Conservation (phyloP, 1,140 invertebrate species). For the Oncopeltus fasciatus region DNA sequence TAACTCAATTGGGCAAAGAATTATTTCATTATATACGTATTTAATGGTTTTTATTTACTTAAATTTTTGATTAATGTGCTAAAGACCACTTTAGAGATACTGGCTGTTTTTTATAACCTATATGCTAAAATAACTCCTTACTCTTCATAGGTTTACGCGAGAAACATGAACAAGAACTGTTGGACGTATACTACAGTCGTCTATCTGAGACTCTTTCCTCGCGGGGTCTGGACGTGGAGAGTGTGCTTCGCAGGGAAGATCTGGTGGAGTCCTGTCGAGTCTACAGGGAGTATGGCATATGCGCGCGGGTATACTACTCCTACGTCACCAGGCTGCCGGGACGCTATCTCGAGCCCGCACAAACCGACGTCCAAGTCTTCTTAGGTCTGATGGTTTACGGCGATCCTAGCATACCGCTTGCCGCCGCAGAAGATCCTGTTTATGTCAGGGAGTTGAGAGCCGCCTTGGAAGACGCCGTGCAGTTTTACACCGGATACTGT, state of each 20-base stretch:
- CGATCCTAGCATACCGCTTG: background rate
- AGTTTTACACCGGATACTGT: background rate
- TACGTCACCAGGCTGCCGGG: slow-evolving; percentile 6
- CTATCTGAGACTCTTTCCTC: background rate
- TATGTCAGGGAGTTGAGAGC: background rate
- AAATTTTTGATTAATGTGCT: too few species aligned
- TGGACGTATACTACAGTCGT: slow-evolving; percentile 1
- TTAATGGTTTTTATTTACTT: too few species aligned
- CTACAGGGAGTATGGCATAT: slow-evolving; percentile 9
- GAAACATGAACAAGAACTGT: background rate
- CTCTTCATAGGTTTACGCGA: background rate
- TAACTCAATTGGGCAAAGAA: too few species aligned
- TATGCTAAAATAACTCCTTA: background rate
- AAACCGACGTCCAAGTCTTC: background rate
- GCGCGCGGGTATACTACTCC: background rate
- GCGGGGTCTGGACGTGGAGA: background rate
- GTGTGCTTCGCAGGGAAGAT: background rate
- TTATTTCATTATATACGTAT: too few species aligned
- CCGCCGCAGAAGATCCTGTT: background rate
- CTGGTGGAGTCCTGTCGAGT: background rate
- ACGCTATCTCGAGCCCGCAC: background rate
- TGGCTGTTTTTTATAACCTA: too few species aligned
- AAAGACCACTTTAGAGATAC: too few species aligned
- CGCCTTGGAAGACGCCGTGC: background rate
- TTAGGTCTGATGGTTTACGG: slow-evolving; percentile 5